These are phyloP conservation scores for Chaetorhynchus papuensis DNA, from an alignment of 2,113 vertebrate species.

Conservation along the genomic window DNA sequence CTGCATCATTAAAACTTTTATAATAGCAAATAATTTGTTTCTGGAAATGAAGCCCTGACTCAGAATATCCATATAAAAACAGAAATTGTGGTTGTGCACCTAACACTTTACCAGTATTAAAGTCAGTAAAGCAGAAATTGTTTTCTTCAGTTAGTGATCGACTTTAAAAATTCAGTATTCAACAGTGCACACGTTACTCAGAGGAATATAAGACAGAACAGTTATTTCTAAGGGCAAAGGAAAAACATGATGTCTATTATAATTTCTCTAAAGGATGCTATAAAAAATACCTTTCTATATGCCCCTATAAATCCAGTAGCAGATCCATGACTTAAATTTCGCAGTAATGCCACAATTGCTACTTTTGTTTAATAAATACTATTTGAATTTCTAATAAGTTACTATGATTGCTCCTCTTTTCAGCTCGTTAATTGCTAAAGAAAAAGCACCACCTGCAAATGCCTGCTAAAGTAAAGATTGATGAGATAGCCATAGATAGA, in stretches of 20 bases:
- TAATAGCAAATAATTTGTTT: not conserved
- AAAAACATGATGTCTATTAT: not conserved
- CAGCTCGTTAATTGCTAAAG: not conserved
- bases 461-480: not conserved
- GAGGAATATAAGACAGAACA: not conserved
- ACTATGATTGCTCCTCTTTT: not conserved
- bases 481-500: not conserved
- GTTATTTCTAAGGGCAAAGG: not conserved
- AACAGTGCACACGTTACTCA: not conserved
- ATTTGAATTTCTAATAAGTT: not conserved
- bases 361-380: not conserved
- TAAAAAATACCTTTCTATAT: not conserved
- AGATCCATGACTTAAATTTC: not conserved
- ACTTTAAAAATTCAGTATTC: constrained; percentile 18
- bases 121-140: not conserved
- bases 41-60: not conserved
- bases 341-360: not conserved
- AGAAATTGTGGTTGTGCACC: not conserved
- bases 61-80: not conserved
- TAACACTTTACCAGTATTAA: not conserved
- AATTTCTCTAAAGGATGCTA: not conserved
- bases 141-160: not conserved
- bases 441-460: not conserved
- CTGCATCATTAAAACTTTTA: not conserved
- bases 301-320: not conserved